Evolutionary conservation across 30 jellyfish, hydroid and myxozoan species (phyloP), one percentile per base, ranked within the genome.

Genomic region (Cassiopea xamachana): DNA sequence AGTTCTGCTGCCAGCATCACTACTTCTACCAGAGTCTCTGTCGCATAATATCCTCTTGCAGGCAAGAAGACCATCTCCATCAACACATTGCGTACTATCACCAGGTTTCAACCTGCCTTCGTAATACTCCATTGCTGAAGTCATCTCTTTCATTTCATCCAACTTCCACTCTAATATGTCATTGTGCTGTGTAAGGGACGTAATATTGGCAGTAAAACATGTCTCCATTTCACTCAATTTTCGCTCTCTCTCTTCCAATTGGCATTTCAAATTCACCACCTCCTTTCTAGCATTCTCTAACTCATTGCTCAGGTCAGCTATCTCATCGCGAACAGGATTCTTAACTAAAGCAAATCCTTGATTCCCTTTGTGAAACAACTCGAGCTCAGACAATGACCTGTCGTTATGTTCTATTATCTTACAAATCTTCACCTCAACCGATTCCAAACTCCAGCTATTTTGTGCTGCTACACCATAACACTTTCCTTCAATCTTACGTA

Each of bases 151-250:
- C 64, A 82, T n/a, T 70, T 82, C 81, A 7, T 39, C 60, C 15
- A 82, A 48, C 74, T 68, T 82, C 49, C 73, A 70, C 9, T 82
- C 90, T 17, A 82, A 60, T 39, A 82, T 39, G 73, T 82, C 90
- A 69, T 82, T 82, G 16, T 82, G 90, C 43, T 82, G 14, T 8
- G 82, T 46, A 16, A 82, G 39, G 48, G n/a, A 82, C 15, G 80
- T 64, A 44, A 82, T 18, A 70, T 80, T 67, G 16, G 73, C 46
- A 71, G 80, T 0, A 46, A 82, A 82, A 27, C 82, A 46, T 2
- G 10, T 70, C 58, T 82, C 81, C 46, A 82, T 17, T 17, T 67
- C 49, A 14, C 68, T 73, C 16, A 15, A 62, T 15, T 68, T 59
- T 43, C 2, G 46, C 9, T 13, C n/a, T 46, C 55, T 82, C 17